Conservation (phyloP, 2,113 vertebrate genomes). For the Ascaphus truei region DNA sequence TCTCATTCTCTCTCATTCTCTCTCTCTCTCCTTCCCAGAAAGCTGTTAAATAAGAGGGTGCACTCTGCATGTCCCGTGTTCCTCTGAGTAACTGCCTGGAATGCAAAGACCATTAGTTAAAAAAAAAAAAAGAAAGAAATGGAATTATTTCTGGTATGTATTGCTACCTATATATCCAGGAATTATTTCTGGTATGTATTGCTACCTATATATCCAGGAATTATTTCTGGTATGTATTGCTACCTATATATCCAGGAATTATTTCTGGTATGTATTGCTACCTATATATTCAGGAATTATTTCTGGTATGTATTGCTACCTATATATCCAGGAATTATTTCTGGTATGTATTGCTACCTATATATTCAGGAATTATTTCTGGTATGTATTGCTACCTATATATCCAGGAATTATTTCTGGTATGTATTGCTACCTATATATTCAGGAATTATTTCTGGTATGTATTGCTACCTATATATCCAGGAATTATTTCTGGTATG, state of each 20-base stretch:
- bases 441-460: conserved; percentile 24
- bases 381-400: conserved; percentile 27
- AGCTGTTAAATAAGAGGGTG: no score
- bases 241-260: conserved; percentile 34
- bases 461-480: conserved; percentile 21
- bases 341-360: conserved; percentile 30
- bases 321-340: conserved; percentile 30
- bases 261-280: no score
- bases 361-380: conserved; percentile 9
- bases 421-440: conserved; percentile 24
- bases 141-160: conserved; percentile 25
- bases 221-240: no score
- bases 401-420: conserved; percentile 18
- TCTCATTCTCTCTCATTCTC: not conserved
- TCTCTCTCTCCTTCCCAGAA: not conserved
- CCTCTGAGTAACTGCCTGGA: not conserved
- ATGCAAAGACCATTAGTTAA: not conserved
- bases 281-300: no score
- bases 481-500: conserved; percentile 27
- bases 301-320: no score
- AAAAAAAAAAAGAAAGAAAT: not conserved
- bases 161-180: conserved; percentile 27
- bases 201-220: no score
- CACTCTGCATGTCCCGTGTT: not conserved
- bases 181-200: no score